Evolutionary conservation across 2,797 vertebrate genomes (phyloP), one percentile per base, ranked within the genome.

Genomic region (Nasua narica): DNA sequence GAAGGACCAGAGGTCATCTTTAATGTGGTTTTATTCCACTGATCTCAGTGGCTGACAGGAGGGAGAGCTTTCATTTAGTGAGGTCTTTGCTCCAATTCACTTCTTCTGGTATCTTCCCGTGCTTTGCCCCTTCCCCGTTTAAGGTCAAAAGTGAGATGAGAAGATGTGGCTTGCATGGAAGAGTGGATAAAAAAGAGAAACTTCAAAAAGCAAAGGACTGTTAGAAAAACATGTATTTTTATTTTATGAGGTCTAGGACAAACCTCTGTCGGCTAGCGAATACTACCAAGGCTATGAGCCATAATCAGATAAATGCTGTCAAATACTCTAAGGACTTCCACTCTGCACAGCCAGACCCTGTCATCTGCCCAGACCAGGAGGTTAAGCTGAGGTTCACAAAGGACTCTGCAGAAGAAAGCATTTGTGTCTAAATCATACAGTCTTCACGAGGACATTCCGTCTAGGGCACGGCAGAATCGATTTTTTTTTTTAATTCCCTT

Each of bases 21-120:
- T 70, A 97, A 95, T 97, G 95, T 91, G 91, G 93, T 96, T 90
- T 95, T 97, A 82, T 96, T 94, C 92, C 72, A 91, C 58, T 54
- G 84, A 92, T 96, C 95, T 86, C 91, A 96, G 87, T 21, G 60
- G 56, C 83, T 92, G 72, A 81, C 1, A 43, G 89, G 54, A 90
- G 50, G 23, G 76, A 79, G 86, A 48, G 65, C 62, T 69, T 94
- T 97, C 69, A 52, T 97, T 93, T 72, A 89, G 92, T 23, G 32
- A 94, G 16, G 16, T 32, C 15, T 91, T 97, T 96, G 67, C 54
- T 69, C 25, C 0, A 18, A 81, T 96, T 90, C 37, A 32, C 90
- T 97, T 97, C 92, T 62, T 94, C 56, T 89, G 15, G 89, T 62
- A 78, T 79, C 87, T 90, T 94, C 43, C 69, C 3, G 32, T 87